A percentile compares a stretch with the other conserved stretches of the same genome.
Conservation (phyloP, 2,888 invertebrate species). For the Sminthurinus aureus region DNA sequence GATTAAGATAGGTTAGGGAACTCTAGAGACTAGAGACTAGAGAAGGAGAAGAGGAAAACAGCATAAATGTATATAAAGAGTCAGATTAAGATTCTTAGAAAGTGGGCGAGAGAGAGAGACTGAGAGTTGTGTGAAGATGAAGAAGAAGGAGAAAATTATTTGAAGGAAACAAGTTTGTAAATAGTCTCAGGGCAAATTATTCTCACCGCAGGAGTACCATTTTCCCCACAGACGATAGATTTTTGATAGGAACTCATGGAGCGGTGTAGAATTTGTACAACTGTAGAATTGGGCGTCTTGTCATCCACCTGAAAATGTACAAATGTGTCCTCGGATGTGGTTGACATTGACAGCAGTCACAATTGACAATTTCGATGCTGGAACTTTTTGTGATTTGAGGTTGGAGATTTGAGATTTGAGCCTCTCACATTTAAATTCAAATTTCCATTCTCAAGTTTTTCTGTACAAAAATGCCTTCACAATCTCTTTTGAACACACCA, state of each 20-base stretch:
- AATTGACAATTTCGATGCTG: not conserved
- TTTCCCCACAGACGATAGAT: not conserved
- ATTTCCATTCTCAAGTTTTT: not conserved
- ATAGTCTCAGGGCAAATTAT: constrained; percentile 19
- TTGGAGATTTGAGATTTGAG: not conserved
- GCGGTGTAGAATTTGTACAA: not conserved
- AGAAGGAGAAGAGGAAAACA: constrained; percentile 1
- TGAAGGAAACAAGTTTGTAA: constrained; percentile 20
- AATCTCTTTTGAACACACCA: not conserved
- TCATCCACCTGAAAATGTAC: not conserved
- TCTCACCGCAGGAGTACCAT: constrained; percentile 19
- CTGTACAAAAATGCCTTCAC: not conserved
- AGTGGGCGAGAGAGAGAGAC: not conserved
- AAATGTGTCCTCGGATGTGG: constrained; percentile 3
- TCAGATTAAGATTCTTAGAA: not conserved
- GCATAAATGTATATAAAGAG: not conserved
- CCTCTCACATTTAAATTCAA: not conserved
- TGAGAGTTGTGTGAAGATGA: not conserved
- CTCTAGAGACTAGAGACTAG: not conserved
- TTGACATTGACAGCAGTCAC: constrained; percentile 3
- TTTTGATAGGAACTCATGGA: not conserved
- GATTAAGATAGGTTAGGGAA: constrained; percentile 25
- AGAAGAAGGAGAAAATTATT: not conserved
- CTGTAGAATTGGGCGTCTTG: not conserved
- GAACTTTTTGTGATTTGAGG: too few relatives aligned